These are phyloP conservation scores for Podarcis muralis DNA, from an alignment of 2,113 vertebrate species.

Conservation along the genomic window DNA sequence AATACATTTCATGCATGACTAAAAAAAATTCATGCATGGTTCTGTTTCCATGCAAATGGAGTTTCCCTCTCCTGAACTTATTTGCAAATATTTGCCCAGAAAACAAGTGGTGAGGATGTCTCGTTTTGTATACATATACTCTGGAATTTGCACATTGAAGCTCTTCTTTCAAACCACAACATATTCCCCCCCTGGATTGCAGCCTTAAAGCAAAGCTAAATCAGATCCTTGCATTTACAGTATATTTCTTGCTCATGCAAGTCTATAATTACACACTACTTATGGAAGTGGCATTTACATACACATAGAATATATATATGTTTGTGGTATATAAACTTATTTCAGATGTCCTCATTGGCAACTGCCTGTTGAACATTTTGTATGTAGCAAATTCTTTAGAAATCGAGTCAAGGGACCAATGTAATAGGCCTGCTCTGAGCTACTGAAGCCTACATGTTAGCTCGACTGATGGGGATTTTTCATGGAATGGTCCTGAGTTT, in stretches of 20 bases:
- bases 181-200: not conserved
- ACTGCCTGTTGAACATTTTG: not conserved
- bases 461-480: not conserved
- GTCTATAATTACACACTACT: not conserved
- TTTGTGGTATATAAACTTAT: not conserved
- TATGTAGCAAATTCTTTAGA: not conserved
- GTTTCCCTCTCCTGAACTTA: slow-evolving; percentile 11
- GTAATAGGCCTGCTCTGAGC: not conserved
- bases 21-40: too few relatives aligned
- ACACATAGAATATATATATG: not conserved
- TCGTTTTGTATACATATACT: not conserved
- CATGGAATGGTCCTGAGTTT: not conserved
- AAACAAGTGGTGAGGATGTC: not conserved
- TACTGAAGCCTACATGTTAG: not conserved
- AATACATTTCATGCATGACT: too few relatives aligned
- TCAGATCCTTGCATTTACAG: not conserved
- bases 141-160: not conserved
- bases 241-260: not conserved
- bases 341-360: slow-evolving; percentile 7
- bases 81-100: slow-evolving; percentile 1
- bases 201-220: not conserved
- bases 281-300: not conserved
- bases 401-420: not conserved
- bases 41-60: not conserved
- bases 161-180: not conserved